A percentile compares a stretch with the other conserved stretches of the same genome.
These are phyloP conservation scores for Lottia scabra DNA, from an alignment of 2,888 invertebrate species.

Conservation along the genomic window DNA sequence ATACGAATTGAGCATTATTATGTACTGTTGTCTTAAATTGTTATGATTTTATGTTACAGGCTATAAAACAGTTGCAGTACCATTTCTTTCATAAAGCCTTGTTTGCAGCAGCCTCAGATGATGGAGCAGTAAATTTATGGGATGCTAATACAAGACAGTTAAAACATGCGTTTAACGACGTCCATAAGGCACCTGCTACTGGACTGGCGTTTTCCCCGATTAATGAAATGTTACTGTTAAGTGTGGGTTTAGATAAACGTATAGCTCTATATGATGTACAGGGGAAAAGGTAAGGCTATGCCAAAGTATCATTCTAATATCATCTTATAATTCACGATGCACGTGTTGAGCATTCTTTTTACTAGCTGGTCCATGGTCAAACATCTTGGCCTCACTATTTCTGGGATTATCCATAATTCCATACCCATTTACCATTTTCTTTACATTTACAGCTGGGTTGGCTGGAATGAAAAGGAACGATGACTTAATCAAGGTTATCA, in stretches of 20 bases:
- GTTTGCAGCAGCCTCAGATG: conserved; percentile 65
- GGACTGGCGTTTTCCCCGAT: conserved; percentile 70
- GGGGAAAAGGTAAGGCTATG: conserved; percentile 56
- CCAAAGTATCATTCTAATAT: too few species aligned
- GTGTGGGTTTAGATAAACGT: conserved; percentile 69
- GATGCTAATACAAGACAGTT: conserved; percentile 62
- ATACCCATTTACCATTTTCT: too few species aligned
- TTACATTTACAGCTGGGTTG: too few species aligned
- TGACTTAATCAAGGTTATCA: too few species aligned
- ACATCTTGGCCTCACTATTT: too few species aligned
- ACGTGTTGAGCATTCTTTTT: too few species aligned
- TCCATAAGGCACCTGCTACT: conserved; percentile 67
- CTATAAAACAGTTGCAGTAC: conserved; percentile 63
- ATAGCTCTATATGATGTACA: conserved; percentile 67
- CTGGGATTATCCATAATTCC: too few species aligned
- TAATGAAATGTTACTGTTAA: conserved; percentile 68
- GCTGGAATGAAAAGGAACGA: too few species aligned
- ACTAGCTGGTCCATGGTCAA: too few species aligned
- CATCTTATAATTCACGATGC: too few species aligned
- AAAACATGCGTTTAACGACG: conserved; percentile 57
- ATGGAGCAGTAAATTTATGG: conserved; percentile 67
- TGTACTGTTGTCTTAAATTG: not conserved
- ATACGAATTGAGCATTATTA: too few species aligned
- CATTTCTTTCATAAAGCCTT: conserved; percentile 59
- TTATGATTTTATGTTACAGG: conserved; percentile 43